These are phyloP conservation scores for crab-eating macaque (Macaca fascicularis) DNA, from an alignment of 2,113 vertebrate genomes.

Conservation along the genomic window T2T-MFA8v1.1 NC_088392.1:19906501-19907000, in stretches of 20 bases:
- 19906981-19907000: background rate
- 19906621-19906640: background rate
- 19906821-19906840: background rate
- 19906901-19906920: background rate
- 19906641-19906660: background rate
- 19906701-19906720: background rate
- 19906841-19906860: background rate
- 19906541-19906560: background rate
- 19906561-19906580: background rate
- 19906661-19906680: background rate
- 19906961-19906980: background rate
- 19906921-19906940: background rate
- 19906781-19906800: background rate
- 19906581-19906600: background rate
- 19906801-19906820: background rate
- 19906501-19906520: rapidly evolving
- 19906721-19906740: background rate
- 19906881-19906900: background rate
- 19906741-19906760: background rate
- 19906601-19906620: background rate
- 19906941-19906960: background rate
- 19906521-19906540: background rate
- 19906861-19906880: background rate
- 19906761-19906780: background rate
- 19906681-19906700: background rate